Base-by-base conservation (phyloP, 2,113 vertebrate species). In the Hemibagrus wyckioides region DNA sequence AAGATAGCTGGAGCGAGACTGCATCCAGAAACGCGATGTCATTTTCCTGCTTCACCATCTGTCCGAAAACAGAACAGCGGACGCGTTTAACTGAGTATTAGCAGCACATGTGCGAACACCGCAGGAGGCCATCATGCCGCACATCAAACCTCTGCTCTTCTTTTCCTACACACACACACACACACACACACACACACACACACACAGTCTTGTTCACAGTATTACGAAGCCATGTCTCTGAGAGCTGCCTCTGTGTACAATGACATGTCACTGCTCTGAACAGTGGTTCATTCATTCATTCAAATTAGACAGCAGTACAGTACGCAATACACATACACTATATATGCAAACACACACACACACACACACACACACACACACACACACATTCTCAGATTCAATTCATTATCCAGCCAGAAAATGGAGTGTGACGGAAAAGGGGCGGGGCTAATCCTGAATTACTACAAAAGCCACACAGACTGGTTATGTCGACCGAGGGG, bases 81-180 rank as follows among this genome's bases (percentile, higher is more conserved):
- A 91, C 73, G 80, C 88, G 80, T 91, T 93, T 90, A 91, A 90
- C 87, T 88, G 90, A 90, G 89, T 91, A 89, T 90, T 91, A 93
- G 87, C 61, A 63, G 67, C 90, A 88, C 90, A 88, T 84, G 86
- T 84, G 41, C 11, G 36, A 50, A 63, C 83, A 30, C 86, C 81
- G 50, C 61, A 63, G 52, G 89, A 86, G 84, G 86, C 81, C 79
- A 86, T 85, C 75, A 65, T 76, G 80, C 86, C 44, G 56, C 87
- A 33, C 54, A 67, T 87, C 86, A 77, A 84, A 83, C 82, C 82
- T 69, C 82, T 75, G 85, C 69, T 85, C 59, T 44, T 86, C 50
- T 75, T 41, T 88, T 44, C 54, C 65, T 83, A 61, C 44, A 23
- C 50, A 52, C 87, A 41, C 82, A 86, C 50, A 83, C 61, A 54